Conservation (phyloP, 2,113 vertebrate genomes). For the Acrocephalus arundinaceus region DNA sequence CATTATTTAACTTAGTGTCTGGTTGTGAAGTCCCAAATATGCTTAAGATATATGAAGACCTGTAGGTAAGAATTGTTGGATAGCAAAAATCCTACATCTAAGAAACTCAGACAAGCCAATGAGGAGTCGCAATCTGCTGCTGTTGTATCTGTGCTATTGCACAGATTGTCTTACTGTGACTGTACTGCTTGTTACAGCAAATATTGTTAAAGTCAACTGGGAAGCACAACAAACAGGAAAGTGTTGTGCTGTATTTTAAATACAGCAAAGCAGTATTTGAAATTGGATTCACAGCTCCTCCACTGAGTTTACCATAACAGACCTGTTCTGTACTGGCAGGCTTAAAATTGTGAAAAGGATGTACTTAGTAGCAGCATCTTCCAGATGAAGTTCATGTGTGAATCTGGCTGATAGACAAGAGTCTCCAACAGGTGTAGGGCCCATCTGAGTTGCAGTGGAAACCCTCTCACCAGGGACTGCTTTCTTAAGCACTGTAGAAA, state of each 20-base stretch:
- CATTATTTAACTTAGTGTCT: not conserved
- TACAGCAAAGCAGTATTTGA: not conserved
- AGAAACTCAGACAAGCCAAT: not conserved
- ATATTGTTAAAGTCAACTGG: not conserved
- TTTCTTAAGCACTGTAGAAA: not conserved
- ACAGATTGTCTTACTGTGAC: not conserved
- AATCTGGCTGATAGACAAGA: not conserved
- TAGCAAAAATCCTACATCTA: not conserved
- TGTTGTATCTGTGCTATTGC: not conserved
- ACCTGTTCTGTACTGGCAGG: not conserved
- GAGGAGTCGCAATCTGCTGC: not conserved
- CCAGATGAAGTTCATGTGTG: not conserved
- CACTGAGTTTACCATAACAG: not conserved
- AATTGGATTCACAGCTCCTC: not conserved
- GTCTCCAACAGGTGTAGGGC: not conserved
- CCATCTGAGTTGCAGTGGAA: not conserved
- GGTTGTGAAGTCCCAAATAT: not conserved
- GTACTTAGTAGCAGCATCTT: not conserved
- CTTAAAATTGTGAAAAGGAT: not conserved
- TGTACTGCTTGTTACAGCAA: not conserved
- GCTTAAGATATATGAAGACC: not conserved
- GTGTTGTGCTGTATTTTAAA: too few species aligned
- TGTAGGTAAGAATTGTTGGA: not conserved
- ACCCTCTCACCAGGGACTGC: not conserved
- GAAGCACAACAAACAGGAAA: not conserved